Evolutionary conservation across 1,140 invertebrate species (phyloP), one percentile per base, ranked within the genome.

Genomic region (Sminthurides bifidus): DNA sequence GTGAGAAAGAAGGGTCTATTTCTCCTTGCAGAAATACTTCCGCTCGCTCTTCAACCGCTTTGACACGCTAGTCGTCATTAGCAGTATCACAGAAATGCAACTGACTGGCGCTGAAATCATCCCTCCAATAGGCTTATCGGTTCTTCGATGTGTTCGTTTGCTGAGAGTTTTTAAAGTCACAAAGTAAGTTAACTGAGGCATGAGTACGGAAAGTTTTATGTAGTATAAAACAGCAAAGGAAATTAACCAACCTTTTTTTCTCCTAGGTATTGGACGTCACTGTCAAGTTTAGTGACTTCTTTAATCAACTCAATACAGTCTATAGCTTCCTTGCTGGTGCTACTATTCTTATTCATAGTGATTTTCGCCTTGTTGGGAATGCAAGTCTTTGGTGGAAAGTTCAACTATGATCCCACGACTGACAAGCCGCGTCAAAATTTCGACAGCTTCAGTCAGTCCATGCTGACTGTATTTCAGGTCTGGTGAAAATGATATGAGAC

Each of bases 301-400:
- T 75, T 99, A 60, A 78, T 98, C 59, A 98, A 98, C 77, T 98
- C 93, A 46, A 95, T 98, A 75, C 88, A 95, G 73, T 97, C 94
- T 24, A 98, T 99, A 70, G 93, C 92, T 51, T 97, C 92, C 48
- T 78, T 99, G 41, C 76, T 99, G 74, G 79, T 99, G 53, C 81
- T 99, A 56, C 79, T 99, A 58, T 98, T 98, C 72, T 80, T 99
- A 35, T 99, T 99, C 76, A 98, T 99, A 74, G 91, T 98, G 67
- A 99, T 99, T 72, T 98, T 98, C 74, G 92, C 95, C 35, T 77
- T 99, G 41, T 78, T 98, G 27, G 95, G 95, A 50, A 98, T 91
- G 95, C 95, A 99, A 79, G 75, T 84, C n/a, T 84, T 84, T 70
- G 82, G 82, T 56, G 95, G 95, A 65, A 89, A 86, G 76, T 98